A percentile compares a stretch with the other conserved stretches of the same genome.
Conservation (phyloP, 2,797 vertebrate species). For the Epinephelus malabaricus region DNA sequence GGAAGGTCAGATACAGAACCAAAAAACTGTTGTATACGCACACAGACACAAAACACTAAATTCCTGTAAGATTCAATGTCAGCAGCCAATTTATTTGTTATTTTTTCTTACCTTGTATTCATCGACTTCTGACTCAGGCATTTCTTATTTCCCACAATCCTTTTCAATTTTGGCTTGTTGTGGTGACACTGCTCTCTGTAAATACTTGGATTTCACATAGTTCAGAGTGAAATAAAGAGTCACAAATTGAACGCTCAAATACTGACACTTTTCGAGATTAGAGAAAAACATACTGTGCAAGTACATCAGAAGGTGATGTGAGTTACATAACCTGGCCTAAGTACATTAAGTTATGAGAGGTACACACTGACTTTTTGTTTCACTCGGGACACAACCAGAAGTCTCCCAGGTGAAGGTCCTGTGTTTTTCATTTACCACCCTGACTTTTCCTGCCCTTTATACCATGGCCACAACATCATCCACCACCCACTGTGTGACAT, state of each 20-base stretch:
- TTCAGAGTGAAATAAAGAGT: background rate
- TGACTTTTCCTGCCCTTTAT: too few species aligned
- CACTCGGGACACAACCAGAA: too few species aligned
- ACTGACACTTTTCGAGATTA: background rate
- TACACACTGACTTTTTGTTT: too few species aligned
- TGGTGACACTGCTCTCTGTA: background rate
- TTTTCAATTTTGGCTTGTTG: constrained; percentile 1
- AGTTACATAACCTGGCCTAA: too few species aligned
- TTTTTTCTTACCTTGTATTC: constrained; percentile 12
- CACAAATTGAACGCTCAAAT: background rate
- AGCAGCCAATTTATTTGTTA: background rate
- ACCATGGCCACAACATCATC: too few species aligned
- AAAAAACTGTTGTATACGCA: background rate
- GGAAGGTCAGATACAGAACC: background rate
- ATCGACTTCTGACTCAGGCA: background rate
- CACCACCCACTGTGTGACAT: too few species aligned
- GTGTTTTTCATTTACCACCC: too few species aligned
- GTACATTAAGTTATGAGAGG: too few species aligned
- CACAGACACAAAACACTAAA: background rate
- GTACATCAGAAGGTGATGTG: too few species aligned
- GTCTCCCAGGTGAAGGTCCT: too few species aligned
- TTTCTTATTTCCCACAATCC: constrained; percentile 5
- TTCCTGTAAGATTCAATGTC: background rate
- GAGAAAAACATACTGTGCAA: background rate
- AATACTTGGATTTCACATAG: background rate